These are phyloP conservation scores for Tupiocoris notatus DNA, from an alignment of 2,888 invertebrate species.

Conservation along the genomic window DNA sequence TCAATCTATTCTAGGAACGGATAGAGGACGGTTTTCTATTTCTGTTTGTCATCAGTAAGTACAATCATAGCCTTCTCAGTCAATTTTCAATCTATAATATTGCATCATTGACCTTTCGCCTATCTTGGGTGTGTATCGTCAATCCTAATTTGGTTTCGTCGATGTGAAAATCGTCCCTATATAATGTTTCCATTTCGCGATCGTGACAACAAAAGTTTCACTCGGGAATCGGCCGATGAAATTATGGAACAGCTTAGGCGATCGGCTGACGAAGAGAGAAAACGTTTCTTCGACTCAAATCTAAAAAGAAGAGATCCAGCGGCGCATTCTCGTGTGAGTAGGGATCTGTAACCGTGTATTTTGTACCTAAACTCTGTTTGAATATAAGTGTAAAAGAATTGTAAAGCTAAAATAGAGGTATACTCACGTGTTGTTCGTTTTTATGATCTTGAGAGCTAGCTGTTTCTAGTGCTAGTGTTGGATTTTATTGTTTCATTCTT, in stretches of 20 bases:
- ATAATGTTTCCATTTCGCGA: constrained; percentile 51
- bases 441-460: too few relatives aligned
- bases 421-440: too few relatives aligned
- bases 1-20: not conserved
- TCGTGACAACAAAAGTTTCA: constrained; percentile 51
- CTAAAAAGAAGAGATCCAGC: constrained; percentile 48
- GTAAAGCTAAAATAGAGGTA: too few relatives aligned
- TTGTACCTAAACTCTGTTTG: not conserved
- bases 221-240: constrained; percentile 52
- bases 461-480: too few relatives aligned
- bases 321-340: constrained; percentile 51
- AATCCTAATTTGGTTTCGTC: not conserved
- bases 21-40: not conserved
- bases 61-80: not conserved
- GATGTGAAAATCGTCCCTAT: too few relatives aligned
- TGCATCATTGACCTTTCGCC: not conserved
- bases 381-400: too few relatives aligned
- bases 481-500: not conserved
- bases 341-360: not conserved
- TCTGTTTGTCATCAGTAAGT: not conserved
- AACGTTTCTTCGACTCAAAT: constrained; percentile 51
- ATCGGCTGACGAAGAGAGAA: constrained; percentile 51
- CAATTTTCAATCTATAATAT: too few relatives aligned
- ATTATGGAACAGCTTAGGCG: constrained; percentile 52
- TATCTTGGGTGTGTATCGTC: not conserved